Conservation (phyloP, 2,888 invertebrate genomes). For the Gymnocheta viridis region DNA sequence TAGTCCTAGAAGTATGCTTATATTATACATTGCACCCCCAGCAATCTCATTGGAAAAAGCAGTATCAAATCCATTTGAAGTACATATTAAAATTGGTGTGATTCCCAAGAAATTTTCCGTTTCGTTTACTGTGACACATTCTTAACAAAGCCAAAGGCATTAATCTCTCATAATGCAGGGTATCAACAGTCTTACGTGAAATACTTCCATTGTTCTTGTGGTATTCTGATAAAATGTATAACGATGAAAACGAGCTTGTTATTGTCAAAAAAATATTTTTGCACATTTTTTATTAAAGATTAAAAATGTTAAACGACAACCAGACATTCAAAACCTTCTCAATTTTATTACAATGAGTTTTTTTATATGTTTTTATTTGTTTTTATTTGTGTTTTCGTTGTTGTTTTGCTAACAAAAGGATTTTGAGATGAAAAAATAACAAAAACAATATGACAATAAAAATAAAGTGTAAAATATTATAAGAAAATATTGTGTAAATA, state of each 20-base stretch:
- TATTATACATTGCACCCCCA: no score
- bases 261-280: neutral
- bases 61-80: no score
- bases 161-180: no score
- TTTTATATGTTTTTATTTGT: neutral
- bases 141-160: no score
- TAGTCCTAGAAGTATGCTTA: no score
- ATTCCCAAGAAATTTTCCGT: no score
- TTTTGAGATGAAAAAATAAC: neutral
- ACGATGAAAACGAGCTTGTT: slow-evolving; percentile 18
- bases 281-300: slow-evolving; percentile 12
- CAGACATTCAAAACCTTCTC: slow-evolving; percentile 14
- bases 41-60: no score
- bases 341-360: neutral
- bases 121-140: no score
- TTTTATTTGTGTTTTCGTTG: slow-evolving; percentile 4
- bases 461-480: slow-evolving; percentile 1
- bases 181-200: neutral
- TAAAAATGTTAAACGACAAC: slow-evolving; percentile 26
- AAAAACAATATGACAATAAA: slow-evolving; percentile 3
- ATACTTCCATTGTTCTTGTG: neutral
- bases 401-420: slow-evolving; percentile 36
- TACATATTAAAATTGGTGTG: no score
- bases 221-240: neutral
- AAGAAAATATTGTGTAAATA: neutral